These are phyloP conservation scores for Druon quercuslanigerum DNA, from an alignment of 1,140 invertebrate species.

Conservation along the genomic window DNA sequence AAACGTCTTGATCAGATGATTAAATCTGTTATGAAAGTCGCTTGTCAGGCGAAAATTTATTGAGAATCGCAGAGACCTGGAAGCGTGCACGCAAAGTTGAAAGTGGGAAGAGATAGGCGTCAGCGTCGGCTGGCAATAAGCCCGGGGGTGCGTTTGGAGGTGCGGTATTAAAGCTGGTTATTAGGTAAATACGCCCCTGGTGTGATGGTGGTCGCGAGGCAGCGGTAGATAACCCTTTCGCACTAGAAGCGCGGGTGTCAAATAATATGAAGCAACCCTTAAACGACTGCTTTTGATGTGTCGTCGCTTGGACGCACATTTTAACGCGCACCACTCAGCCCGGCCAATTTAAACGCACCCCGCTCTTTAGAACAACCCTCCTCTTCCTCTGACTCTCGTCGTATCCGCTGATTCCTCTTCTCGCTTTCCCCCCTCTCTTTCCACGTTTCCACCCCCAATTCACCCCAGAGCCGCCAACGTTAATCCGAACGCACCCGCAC, in stretches of 20 bases:
- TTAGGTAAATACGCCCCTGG: conserved; percentile 58
- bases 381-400: conserved; percentile 21
- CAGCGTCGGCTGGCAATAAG: conserved; percentile 49
- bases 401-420: conserved; percentile 32
- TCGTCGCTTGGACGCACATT: conserved; percentile 54
- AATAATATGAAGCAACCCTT: conserved; percentile 54
- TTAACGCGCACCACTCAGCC: conserved; percentile 41
- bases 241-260: conserved; percentile 46
- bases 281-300: conserved; percentile 60
- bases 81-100: conserved; percentile 32
- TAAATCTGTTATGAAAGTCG: conserved; percentile 2
- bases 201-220: conserved; percentile 38
- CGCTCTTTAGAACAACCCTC: not conserved
- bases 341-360: conserved; percentile 50
- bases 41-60: conserved; percentile 19
- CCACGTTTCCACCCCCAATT: conserved; percentile 36
- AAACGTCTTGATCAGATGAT: conserved; percentile 15
- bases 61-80: conserved; percentile 6
- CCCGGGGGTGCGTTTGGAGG: conserved; percentile 42
- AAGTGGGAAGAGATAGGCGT: conserved; percentile 15
- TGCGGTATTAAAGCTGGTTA: conserved; percentile 49
- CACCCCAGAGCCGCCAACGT: conserved; percentile 2
- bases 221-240: conserved; percentile 56
- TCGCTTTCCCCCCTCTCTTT: not conserved
- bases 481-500: conserved; percentile 38